Conservation (phyloP, 2,888 invertebrate species). For the Epirrhoe alternata region DNA sequence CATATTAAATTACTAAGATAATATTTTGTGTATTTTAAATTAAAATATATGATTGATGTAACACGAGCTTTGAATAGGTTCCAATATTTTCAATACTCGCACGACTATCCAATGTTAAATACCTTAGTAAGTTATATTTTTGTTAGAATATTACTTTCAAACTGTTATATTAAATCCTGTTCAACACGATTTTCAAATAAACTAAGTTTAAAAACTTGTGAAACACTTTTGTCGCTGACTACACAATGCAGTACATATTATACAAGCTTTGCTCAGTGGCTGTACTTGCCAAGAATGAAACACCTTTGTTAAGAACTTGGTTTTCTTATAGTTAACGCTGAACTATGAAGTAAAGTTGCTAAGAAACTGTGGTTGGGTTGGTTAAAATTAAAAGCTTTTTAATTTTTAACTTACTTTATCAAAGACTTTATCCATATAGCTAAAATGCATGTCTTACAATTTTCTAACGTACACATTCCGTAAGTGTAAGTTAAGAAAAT, state of each 20-base stretch:
- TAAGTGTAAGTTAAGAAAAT: no score
- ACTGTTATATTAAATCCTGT: slow-evolving; percentile 3
- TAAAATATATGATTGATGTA: no score
- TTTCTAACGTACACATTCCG: no score
- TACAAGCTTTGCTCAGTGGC: slow-evolving; percentile 29
- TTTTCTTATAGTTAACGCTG: slow-evolving; percentile 38
- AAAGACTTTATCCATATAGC: background rate
- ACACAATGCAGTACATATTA: slow-evolving; percentile 18
- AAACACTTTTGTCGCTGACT: slow-evolving; percentile 17
- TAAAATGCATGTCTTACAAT: no score
- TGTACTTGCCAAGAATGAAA: slow-evolving; percentile 45
- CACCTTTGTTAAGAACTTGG: slow-evolving; percentile 51
- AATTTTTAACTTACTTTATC: slow-evolving; percentile 6
- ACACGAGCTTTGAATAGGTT: no score
- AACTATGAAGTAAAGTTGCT: slow-evolving; percentile 32
- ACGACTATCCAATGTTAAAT: background rate
- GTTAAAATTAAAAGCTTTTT: slow-evolving; percentile 14
- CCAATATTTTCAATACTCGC: no score
- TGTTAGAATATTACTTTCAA: background rate
- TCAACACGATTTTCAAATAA: slow-evolving; percentile 3
- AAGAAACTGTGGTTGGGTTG: slow-evolving; percentile 27
- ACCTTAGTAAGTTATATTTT: background rate
- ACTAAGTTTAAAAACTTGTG: slow-evolving; percentile 16
- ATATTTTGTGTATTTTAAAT: no score
- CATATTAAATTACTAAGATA: no score